Percentiles rank a stretch among this genome's conserved stretches.
These are phyloP conservation scores for Chloroclysta siterata DNA, from an alignment of 2,888 invertebrate genomes.

Conservation along the genomic window DNA sequence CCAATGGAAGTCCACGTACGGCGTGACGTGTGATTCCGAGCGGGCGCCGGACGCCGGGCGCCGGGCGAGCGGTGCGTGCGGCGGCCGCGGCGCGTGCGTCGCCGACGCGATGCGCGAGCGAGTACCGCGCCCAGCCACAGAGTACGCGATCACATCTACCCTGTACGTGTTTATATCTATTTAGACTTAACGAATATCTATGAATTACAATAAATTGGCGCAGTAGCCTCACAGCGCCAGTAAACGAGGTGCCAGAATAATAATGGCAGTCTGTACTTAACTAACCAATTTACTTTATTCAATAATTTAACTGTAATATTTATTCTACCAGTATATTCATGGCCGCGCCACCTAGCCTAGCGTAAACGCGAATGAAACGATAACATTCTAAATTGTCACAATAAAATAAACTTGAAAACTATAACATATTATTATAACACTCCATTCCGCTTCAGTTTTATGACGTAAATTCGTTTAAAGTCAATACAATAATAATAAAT, in stretches of 20 bases:
- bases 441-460: conserved; percentile 57
- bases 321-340: conserved; percentile 67
- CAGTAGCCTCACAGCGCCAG: conserved; percentile 66
- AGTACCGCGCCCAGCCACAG: conserved; percentile 74
- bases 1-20: conserved; percentile 13
- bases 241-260: conserved; percentile 59
- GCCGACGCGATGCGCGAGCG: conserved; percentile 48
- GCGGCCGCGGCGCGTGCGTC: conserved; percentile 7
- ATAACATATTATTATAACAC: conserved; percentile 74
- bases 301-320: conserved; percentile 64
- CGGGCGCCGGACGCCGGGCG: conserved; percentile 16
- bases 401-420: conserved; percentile 78
- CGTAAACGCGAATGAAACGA: conserved; percentile 78
- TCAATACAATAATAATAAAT: conserved; percentile 78
- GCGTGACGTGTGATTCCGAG: conserved; percentile 10
- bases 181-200: conserved; percentile 73
- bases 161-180: conserved; percentile 82
- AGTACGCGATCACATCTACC: conserved; percentile 82
- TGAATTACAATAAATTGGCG: conserved; percentile 60
- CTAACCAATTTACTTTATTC: conserved; percentile 51
- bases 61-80: conserved; percentile 10
- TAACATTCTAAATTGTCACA: conserved; percentile 77
- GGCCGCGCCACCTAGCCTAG: conserved; percentile 82
- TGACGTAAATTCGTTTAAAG: conserved; percentile 79
- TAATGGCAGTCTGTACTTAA: conserved; percentile 56